Percentiles rank a stretch among this genome's conserved stretches.
phyloP scores from a whole-genome alignment of 1,140 invertebrate genomes.

The Ceratina australensis region DNA sequence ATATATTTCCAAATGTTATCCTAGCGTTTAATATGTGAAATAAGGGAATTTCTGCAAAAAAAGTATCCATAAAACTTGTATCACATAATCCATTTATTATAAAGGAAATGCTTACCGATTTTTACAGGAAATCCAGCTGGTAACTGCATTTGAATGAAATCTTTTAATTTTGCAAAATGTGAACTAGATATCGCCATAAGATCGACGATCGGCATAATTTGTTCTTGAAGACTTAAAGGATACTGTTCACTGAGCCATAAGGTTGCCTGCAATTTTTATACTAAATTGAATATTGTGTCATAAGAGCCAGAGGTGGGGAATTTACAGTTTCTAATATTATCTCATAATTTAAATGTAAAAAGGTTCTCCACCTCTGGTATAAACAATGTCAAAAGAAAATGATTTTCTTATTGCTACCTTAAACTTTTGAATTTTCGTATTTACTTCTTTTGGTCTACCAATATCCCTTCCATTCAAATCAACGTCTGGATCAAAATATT shows the following conservation, averaged over 20 bases:
- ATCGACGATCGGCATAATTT: constrained; percentile 98
- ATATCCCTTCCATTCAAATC: constrained; percentile 92
- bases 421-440: constrained; percentile 91
- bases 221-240: constrained; percentile 94
- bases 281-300: neutral
- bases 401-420: constrained; percentile 77
- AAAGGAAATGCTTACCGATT: constrained; percentile 86
- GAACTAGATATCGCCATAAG: constrained; percentile 98
- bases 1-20: constrained; percentile 98
- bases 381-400: constrained; percentile 2
- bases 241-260: constrained; percentile 96
- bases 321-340: too few relatives aligned
- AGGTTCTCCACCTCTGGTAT: too few relatives aligned
- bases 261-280: constrained; percentile 83
- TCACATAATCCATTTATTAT: neutral
- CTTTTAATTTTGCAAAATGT: constrained; percentile 97
- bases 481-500: constrained; percentile 90
- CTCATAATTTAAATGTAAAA: too few relatives aligned
- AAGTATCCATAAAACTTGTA: neutral
- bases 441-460: constrained; percentile 93
- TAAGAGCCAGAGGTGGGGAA: too few relatives aligned
- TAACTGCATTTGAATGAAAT: constrained; percentile 98
- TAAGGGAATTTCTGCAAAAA: constrained; percentile 93
- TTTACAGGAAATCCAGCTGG: constrained; percentile 98
- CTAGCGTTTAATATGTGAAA: constrained; percentile 98